Evolutionary conservation across 2,888 invertebrate genomes (phyloP).

Genomic region (Leptopilina drosophilae): DNA sequence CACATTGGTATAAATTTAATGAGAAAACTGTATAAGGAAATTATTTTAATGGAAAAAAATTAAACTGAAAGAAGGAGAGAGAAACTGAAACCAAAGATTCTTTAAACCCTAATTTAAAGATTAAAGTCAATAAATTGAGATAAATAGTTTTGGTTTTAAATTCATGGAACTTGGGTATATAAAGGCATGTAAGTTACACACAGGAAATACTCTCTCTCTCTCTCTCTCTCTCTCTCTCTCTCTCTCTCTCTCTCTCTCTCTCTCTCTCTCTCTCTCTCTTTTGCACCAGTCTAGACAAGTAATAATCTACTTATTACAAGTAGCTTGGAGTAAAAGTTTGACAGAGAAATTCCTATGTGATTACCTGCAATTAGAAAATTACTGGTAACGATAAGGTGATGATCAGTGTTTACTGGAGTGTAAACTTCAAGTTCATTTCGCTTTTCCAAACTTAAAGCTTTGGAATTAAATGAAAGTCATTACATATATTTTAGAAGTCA

Average conservation of each 20-base stretch:
- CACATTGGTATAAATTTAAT: no score
- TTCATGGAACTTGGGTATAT: background rate
- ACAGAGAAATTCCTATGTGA: slow-evolving; percentile 12
- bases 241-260: slow-evolving; percentile 1
- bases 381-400: background rate
- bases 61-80: no score
- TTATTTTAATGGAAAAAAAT: no score
- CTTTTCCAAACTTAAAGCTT: slow-evolving; percentile 17
- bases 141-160: background rate
- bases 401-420: background rate
- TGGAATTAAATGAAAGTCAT: background rate
- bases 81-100: no score
- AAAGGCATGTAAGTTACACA: background rate
- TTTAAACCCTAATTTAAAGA: no score
- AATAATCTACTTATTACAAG: slow-evolving; percentile 10
- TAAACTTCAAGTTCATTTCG: background rate
- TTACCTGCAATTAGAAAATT: slow-evolving; percentile 13
- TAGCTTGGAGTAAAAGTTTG: slow-evolving; percentile 10
- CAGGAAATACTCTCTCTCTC: slow-evolving; percentile 1
- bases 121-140: background rate
- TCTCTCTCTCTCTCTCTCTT: background rate
- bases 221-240: no score
- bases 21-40: no score
- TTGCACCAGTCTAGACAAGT: slow-evolving; percentile 4
- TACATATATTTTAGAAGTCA: background rate